A percentile compares a stretch with the other conserved stretches of the same genome.
Conservation (phyloP, 2,888 invertebrate genomes). For the Aporophyla lueneburgensis region DNA sequence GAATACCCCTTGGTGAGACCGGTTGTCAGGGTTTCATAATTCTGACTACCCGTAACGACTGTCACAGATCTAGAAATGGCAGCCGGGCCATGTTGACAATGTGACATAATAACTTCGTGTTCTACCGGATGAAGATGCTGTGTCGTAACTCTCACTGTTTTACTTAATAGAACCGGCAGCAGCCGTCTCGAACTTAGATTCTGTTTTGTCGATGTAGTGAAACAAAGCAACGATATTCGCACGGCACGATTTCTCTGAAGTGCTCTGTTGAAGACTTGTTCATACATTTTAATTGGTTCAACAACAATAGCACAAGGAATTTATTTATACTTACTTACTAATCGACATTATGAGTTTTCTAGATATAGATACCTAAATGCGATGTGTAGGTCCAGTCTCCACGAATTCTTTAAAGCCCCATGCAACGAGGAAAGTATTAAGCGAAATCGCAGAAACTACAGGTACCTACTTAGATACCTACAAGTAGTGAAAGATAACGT, state of each 20-base stretch:
- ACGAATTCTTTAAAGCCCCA: not conserved
- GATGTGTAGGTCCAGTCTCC: not conserved
- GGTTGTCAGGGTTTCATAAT: not conserved
- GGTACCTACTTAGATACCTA: too few species aligned
- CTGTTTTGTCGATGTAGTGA: slow-evolving; percentile 9
- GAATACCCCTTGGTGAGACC: not conserved
- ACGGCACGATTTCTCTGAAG: slow-evolving; percentile 38
- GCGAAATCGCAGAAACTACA: not conserved
- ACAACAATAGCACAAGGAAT: not conserved
- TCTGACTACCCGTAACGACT: not conserved
- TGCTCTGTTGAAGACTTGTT: not conserved
- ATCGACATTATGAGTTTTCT: not conserved
- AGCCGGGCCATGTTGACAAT: slow-evolving; percentile 10
- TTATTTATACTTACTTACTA: not conserved
- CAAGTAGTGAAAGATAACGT: not conserved
- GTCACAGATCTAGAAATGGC: not conserved
- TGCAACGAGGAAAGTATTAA: not conserved
- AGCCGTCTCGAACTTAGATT: slow-evolving; percentile 7
- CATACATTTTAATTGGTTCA: slow-evolving; percentile 22
- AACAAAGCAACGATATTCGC: slow-evolving; percentile 44
- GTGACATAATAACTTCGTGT: slow-evolving; percentile 28
- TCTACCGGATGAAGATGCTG: slow-evolving; percentile 26
- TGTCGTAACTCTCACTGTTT: slow-evolving; percentile 33
- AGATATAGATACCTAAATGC: not conserved
- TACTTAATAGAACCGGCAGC: slow-evolving; percentile 9